Base-by-base conservation (phyloP, 2,888 invertebrate species). In the Rhamphomyia laevipes region DNA sequence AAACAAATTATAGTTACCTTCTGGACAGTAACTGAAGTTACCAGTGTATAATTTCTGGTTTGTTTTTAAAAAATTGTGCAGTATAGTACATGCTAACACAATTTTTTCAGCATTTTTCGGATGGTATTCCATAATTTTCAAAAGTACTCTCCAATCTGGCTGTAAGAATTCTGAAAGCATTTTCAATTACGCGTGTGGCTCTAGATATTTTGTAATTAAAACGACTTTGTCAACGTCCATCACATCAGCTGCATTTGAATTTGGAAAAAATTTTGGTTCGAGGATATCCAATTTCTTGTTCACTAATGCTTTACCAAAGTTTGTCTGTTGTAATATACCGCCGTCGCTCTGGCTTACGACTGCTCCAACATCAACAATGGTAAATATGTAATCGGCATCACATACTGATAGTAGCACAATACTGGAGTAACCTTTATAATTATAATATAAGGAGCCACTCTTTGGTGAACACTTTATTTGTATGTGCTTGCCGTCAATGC, bases 371-470 rank as follows among this genome's bases (percentile, higher is more conserved):
- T 30, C 30, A 30, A 30, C 30, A 6, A 30, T 30, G 38, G n/a
- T 23, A 30, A 30, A 30, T 30, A 30, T n/a, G n/a, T 48, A 47
- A 30, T 49, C 40, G 9, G 51, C 53, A 38, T 50, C 50, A 17
- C 49, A 51, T 13, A 48, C 37, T 12, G 31, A 49, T n/a, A 53
- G 40, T 37, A 49, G 18, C 2, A 48, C 48, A 6, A 46, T 47
- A 18, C 50, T 51, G n/a, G 35, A 47, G 30, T 40, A 35, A 17
- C 43, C 44, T 41, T 50, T 53, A 37, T 47, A 51, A 42, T 53
- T 51, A 12, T 46, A 35, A 43, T 37, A 48, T 16, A 37, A 31
- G 3, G 51, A 51, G 12, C 49, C 51, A n/a, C 21, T 21, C 7
- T 48, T 42, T 33, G 41, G 44, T 10, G 50, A 51, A 12, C 48